A percentile compares a stretch with the other conserved stretches of the same genome.
Evolutionary conservation across 2,113 vertebrate species (phyloP).

Genomic region (Pollachius pollachius): DNA sequence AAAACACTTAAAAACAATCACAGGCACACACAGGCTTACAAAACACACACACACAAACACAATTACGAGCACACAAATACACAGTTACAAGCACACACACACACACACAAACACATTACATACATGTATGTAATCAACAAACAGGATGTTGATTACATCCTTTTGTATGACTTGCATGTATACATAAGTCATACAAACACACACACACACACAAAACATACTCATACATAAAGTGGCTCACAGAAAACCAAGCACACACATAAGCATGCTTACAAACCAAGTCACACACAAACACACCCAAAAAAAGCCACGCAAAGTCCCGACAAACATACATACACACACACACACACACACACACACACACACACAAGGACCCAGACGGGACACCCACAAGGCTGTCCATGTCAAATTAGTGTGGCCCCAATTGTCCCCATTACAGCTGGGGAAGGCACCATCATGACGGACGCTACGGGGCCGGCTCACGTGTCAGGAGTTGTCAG

Average conservation of each 20-base stretch:
- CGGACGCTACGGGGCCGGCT: constrained; percentile 94
- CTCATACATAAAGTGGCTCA: background rate
- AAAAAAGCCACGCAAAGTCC: background rate
- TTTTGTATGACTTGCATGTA: too few relatives aligned
- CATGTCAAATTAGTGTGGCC: constrained; percentile 97
- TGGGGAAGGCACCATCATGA: constrained; percentile 93
- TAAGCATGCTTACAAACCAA: background rate
- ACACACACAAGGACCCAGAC: constrained; percentile 82
- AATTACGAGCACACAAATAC: too few relatives aligned
- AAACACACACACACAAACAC: too few relatives aligned
- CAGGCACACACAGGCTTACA: constrained; percentile 7
- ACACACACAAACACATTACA: too few relatives aligned
- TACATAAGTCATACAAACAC: too few relatives aligned
- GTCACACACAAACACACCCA: background rate
- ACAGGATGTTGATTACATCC: too few relatives aligned
- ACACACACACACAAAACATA: background rate
- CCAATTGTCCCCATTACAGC: constrained; percentile 94
- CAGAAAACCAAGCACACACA: too few relatives aligned
- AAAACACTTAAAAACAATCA: constrained; percentile 69
- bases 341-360: constrained; percentile 72
- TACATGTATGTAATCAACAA: too few relatives aligned
- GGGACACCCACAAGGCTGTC: constrained; percentile 84
- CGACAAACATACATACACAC: constrained; percentile 26
- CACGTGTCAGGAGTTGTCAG: constrained; percentile 99
- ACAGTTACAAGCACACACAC: too few relatives aligned